These are phyloP conservation scores for Puffinus mauretanicus DNA, from an alignment of 2,113 vertebrate genomes.

Conservation along the genomic window DNA sequence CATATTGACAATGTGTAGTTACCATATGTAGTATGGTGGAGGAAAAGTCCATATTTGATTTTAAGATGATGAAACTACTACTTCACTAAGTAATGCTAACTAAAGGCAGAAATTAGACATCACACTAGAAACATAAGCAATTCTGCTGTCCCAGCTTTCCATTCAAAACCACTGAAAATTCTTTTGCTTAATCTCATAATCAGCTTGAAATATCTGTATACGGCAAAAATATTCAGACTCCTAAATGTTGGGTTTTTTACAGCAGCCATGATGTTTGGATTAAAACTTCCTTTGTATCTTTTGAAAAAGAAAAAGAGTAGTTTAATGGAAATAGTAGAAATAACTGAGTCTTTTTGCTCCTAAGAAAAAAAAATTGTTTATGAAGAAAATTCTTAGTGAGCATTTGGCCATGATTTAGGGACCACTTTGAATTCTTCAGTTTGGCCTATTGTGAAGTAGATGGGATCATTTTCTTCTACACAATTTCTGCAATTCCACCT, in stretches of 20 bases:
- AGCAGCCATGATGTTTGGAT: background rate
- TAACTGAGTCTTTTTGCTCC: background rate
- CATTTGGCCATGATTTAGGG: background rate
- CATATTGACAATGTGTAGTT: background rate
- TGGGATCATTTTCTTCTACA: constrained; percentile 13
- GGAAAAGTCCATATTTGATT: background rate
- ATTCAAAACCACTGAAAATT: background rate
- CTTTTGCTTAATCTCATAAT: constrained; percentile 16
- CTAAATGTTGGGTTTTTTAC: background rate
- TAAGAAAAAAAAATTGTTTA: background rate
- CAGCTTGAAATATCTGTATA: background rate
- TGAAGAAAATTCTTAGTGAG: background rate
- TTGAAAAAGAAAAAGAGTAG: background rate
- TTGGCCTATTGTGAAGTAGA: background rate
- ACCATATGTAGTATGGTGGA: background rate
- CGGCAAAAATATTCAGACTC: background rate
- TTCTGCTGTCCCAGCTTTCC: background rate
- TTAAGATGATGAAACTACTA: background rate
- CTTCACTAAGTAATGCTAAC: background rate
- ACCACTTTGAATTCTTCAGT: background rate
- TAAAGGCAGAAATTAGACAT: background rate
- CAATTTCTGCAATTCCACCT: constrained; percentile 19
- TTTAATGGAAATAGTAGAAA: background rate
- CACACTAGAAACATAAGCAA: background rate
- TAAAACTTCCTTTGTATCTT: background rate